Evolutionary conservation across 2,888 invertebrate species (phyloP), one percentile per base, ranked within the genome.

Genomic region (Amphiduros pacificus): DNA sequence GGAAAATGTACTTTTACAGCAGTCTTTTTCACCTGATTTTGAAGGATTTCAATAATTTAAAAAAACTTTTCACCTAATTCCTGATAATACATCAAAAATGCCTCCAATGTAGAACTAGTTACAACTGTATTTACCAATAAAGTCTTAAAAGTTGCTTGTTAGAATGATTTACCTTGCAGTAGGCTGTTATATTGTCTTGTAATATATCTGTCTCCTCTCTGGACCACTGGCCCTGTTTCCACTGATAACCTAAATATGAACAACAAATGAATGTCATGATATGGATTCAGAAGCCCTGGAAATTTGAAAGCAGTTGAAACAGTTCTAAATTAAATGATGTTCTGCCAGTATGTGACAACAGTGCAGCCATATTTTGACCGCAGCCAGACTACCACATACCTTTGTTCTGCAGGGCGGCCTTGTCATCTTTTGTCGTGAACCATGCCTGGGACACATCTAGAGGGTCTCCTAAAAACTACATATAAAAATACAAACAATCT

Each of bases 191-290:
- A 66, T 84, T 84, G 9, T 66, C 64, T 63, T 83, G 76, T 24
- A 84, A 69, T 1, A 83, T 56, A 9, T 83, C 83, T 22, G 81
- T 74, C 72, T 84, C 84, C 61, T 84, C 84, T 66, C 80, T 80
- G 2, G 82, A 78, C 84, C 84, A 84, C 74, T 84, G 83, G 17
- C 84, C 84, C 64, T 83, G 83, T 55, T 80, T 81, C 84, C 84
- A 84, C 14, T 75, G 73, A 50, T 81, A 79, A 44, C 84, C 83
- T n/a, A n/a, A n/a, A n/a, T 81, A 20, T 48, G 29, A 31, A 51
- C 26, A 49, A 28, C 0, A 67, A 48, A 48, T 48, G 14, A 20
- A 49, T 6, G 27, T 36, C 9, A 9, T 14, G 11, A 36, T 14
- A 9, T 36, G 9, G 14, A 14, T 36, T 14, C 11, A 14, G 11